Base-by-base conservation (phyloP, 2,888 invertebrate species). In the Parnassius orleans region DNA sequence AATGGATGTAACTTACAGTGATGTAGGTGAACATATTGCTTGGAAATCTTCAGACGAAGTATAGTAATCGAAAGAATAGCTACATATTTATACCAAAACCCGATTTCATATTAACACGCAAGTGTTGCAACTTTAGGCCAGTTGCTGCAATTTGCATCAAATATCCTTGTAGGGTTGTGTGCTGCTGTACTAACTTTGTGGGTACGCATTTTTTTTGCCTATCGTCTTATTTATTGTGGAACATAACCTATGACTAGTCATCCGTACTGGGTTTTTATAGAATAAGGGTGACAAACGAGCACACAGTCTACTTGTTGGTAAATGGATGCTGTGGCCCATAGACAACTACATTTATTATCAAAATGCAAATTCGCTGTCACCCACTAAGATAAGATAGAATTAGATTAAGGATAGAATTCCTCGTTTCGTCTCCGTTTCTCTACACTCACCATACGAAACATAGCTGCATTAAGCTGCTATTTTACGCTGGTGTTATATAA, bases 11-110 rank as follows among this genome's bases (percentile, higher is more conserved):
- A 88, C 90, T 90, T 72, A 90, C 90, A 72, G 84, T 79, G 57
- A 87, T 71, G 74, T 77, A 85, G 80, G 83, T 79, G 80, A 88
- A 87, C 90, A 90, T 89, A 66, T 79, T 85, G 68, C 75, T 80
- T 72, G 71, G 71, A 69, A 72, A 63, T 70, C 73, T 74, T 75
- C 74, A 80, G 81, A 81, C 85, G 84, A 89, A 84, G 83, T 90
- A 85, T 86, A 64, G 63, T 42, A 53, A 60, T 59, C 46, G 47
- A 41, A 50, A n/a, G 10, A 57, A 44, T 46, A 24, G 15, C 48
- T 33, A 53, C 56, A 42, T 69, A 69, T 74, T 67, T 74, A 74
- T 73, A 74, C 61, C 19, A 33, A 11, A 53, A 9, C 53, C 5
- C 53, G 56, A 44, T 59, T 67, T 72, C 10, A 12, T 24, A 24